Base-by-base conservation (phyloP, 2,797 vertebrate species). In the Alca torda region DNA sequence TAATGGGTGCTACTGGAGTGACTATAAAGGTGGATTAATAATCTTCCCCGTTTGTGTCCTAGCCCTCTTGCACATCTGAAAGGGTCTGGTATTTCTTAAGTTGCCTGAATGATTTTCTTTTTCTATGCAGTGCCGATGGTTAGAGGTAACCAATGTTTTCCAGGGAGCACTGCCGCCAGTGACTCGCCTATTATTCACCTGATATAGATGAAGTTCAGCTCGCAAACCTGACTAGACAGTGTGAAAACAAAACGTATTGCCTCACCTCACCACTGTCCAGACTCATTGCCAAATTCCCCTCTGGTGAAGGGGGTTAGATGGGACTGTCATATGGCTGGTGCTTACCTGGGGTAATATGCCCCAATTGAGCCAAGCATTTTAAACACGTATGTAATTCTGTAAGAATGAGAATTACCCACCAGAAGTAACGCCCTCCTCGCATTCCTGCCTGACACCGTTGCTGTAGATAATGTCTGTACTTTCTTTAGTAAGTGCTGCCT, bases 401-500 rank as follows among this genome's bases (percentile, higher is more conserved):
- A 37, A 51, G 72, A 53, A 46, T 2, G 53, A 72, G 84, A 75
- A 61, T 53, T 7, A 45, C 24, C 4, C 45, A 1, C 30, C 23
- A 18, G 54, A 43, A 13, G 26, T 0, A 5, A 41, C 13, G 48
- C 65, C 61, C 15, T 63, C 23, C 61, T 77, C 23, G 4, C 56
- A 0, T 2, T 59, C 39, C 80, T 84, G 84, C 88, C 84, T 43
- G 72, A 57, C 48, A 31, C 57, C 23, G 1, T 65, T 30, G 64
- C 61, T 92, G 54, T 73, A 68, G 87, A 57, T 90, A 33, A 63
- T 41, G 45, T 95, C 51, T 86, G 65, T 93, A 4, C 57, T 96
- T 84, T 76, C 83, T 95, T 56, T 77, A 76, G 76, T 53, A n/a
- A 63, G 65, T 67, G 70, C 84, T 96, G 91, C 86, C 86, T 94